Evolutionary conservation across 2,113 vertebrate species (phyloP), one percentile per base, ranked within the genome.

Genomic region (Toxostoma redivivum): DNA sequence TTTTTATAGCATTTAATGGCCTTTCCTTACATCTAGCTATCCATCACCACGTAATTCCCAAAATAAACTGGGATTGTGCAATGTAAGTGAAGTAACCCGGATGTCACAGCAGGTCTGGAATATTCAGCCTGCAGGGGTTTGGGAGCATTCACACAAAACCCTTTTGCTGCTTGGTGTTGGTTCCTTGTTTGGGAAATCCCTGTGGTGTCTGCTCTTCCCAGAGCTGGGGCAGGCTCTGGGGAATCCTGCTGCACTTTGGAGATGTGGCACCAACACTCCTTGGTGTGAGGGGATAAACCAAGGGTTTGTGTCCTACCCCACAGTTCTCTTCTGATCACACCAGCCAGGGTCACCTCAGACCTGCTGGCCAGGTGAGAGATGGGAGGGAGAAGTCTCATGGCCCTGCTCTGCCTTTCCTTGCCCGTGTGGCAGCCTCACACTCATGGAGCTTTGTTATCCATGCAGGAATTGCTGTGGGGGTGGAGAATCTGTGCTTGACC

Each of bases 1-100:
- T 97, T 97, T 97, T 95, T 86, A 92, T 89, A 96, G 90, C 2
- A 0, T 58, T 54, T 92, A 83, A 88, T 92, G 95, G 94, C 90
- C 96, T 95, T 96, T 88, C 82, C 95, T 96, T 82, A 61, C 86
- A 71, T 89, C 83, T 30, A 79, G 76, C 54, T 83, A 94, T 94
- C 80, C 91, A 78, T 94, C 95, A 84, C 88, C 40, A 10, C 44
- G 37, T 50, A 94, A 89, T 93, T 94, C 94, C 93, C n/a, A 24
- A 97, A 94, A 94, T 86, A 91, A 93, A 95, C 82, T 3, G 31
- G 57, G 82, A 60, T 85, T 87, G 80, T 44, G 35, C 24, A 25
- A 58, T 67, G 4, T 14, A 58, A 22, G 87, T 64, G 85, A 95
- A 88, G 33, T 27, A 94, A 94, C 79, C 84, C 30, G 37, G 78